phyloP scores from a whole-genome alignment of 2,797 vertebrate genomes.

The Hippocampus kuda region DNA sequence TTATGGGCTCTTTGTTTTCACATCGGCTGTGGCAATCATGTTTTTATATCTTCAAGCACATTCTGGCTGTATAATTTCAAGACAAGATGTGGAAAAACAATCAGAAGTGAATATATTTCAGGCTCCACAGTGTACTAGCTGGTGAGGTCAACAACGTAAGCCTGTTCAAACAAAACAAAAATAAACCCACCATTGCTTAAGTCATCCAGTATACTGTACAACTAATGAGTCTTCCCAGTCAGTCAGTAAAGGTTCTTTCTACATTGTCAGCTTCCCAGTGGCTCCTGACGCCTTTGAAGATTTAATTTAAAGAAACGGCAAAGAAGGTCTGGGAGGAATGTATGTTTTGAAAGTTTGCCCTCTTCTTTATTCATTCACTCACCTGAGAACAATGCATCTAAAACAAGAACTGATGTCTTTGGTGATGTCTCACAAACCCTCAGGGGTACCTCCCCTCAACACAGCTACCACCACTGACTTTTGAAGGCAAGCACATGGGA shows the following conservation, averaged over 20 bases:
- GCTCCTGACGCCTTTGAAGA: slow-evolving; percentile 47
- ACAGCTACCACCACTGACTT: slow-evolving; percentile 15
- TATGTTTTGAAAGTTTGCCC: slow-evolving; percentile 36
- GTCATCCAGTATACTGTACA: neutral
- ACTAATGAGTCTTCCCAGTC: slow-evolving; percentile 31
- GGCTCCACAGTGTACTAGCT: neutral
- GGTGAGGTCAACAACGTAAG: neutral
- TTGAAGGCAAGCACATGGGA: slow-evolving; percentile 21
- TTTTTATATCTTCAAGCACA: neutral
- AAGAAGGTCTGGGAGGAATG: slow-evolving; percentile 36
- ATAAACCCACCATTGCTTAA: slow-evolving; percentile 36
- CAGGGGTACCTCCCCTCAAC: slow-evolving; percentile 19
- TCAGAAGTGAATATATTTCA: neutral
- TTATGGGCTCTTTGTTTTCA: neutral
- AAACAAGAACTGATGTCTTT: slow-evolving; percentile 38
- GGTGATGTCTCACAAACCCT: slow-evolving; percentile 38
- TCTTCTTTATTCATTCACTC: slow-evolving; percentile 44
- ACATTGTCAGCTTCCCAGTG: slow-evolving; percentile 37
- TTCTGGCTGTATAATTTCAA: neutral
- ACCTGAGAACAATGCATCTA: slow-evolving; percentile 48
- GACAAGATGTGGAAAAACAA: neutral
- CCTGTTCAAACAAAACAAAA: neutral
- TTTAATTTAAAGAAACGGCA: slow-evolving; percentile 39
- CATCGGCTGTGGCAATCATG: neutral
- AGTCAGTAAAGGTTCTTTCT: slow-evolving; percentile 39